phyloP scores from a whole-genome alignment of 1,140 invertebrate genomes.

The Bradynema listronoti region DNA sequence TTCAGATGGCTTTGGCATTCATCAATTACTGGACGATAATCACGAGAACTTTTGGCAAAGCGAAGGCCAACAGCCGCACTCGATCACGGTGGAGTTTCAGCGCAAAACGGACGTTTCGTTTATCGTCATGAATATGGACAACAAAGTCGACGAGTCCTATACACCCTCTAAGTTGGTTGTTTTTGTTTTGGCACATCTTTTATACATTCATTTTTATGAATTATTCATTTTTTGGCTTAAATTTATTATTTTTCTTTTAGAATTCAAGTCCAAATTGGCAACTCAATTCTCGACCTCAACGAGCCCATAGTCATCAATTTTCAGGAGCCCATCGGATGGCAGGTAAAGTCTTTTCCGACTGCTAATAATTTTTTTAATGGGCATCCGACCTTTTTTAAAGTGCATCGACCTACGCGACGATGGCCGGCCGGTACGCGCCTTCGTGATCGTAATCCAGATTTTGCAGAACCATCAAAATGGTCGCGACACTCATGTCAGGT shows the following conservation, averaged over 20 bases:
- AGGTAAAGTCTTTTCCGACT: slow-evolving; percentile 89
- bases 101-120: slow-evolving; percentile 88
- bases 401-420: slow-evolving; percentile 61
- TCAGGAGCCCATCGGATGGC: slow-evolving; percentile 89
- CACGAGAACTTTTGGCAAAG: slow-evolving; percentile 98
- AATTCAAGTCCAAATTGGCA: slow-evolving; percentile 36
- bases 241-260: slow-evolving; percentile 14
- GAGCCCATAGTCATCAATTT: slow-evolving; percentile 92
- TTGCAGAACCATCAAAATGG: slow-evolving; percentile 91
- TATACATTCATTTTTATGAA: neutral
- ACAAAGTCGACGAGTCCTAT: slow-evolving; percentile 96
- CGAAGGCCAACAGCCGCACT: slow-evolving; percentile 91
- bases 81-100: slow-evolving; percentile 94
- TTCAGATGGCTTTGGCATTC: slow-evolving; percentile 82
- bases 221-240: neutral
- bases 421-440: slow-evolving; percentile 13
- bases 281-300: slow-evolving; percentile 67
- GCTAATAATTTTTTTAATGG: slow-evolving; percentile 66
- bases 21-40: slow-evolving; percentile 85
- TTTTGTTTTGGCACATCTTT: neutral
- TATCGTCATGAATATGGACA: slow-evolving; percentile 93
- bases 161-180: slow-evolving; percentile 74
- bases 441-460: slow-evolving; percentile 58
- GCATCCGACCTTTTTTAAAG: no score
- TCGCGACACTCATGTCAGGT: slow-evolving; percentile 86